Conservation (phyloP, 53 echinoderm and acorn worm species). For the Zoroaster sp. region DNA sequence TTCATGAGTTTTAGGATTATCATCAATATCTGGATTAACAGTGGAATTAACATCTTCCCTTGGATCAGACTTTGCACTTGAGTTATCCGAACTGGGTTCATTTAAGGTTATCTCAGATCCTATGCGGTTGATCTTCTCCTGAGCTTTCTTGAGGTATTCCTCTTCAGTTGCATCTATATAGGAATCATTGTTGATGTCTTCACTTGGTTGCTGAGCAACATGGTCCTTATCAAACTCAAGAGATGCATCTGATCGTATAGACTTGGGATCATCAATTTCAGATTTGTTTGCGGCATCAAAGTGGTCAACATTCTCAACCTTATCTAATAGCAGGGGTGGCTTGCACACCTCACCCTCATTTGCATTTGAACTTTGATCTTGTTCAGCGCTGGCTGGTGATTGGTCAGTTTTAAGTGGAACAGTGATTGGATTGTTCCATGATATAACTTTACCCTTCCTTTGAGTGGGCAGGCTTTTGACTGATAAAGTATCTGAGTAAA, state of each 20-base stretch:
- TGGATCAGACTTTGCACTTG: conserved; percentile 6
- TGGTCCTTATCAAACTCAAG: neutral
- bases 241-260: neutral
- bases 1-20: neutral
- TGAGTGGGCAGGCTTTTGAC: conserved; percentile 18
- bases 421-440: conserved; percentile 22
- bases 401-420: neutral
- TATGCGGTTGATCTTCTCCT: neutral
- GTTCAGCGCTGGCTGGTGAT: neutral
- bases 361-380: neutral
- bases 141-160: conserved; percentile 42
- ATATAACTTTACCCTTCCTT: conserved; percentile 28
- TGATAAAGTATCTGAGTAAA: conserved; percentile 5
- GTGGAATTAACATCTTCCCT: neutral
- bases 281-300: neutral
- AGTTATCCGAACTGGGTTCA: conserved; percentile 1
- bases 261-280: neutral
- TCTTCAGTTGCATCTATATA: conserved; percentile 30
- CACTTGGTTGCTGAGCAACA: neutral
- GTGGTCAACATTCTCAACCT: neutral
- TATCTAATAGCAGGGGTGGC: neutral
- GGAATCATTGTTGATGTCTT: neutral
- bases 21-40: neutral
- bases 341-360: neutral
- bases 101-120: conserved; percentile 37